Evolutionary conservation across 64 coral and sea anemone genomes (phyloP).

Genomic region (Dendronephthya gigantea): DNA sequence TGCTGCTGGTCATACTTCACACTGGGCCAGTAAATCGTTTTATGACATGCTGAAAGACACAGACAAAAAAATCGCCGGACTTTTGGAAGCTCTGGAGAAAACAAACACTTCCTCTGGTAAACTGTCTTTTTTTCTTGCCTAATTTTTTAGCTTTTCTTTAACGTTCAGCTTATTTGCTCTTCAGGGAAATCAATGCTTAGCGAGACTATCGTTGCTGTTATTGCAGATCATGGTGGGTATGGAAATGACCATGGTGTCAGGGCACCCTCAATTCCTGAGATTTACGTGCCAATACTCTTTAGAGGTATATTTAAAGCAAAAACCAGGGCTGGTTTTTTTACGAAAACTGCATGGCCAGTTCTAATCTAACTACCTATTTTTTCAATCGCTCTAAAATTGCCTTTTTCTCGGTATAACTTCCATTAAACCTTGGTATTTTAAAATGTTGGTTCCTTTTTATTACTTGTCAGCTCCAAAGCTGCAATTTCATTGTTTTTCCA

Average conservation of each 20-base stretch:
- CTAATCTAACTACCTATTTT: no score
- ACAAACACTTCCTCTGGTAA: constrained; percentile 5
- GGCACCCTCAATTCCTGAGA: neutral
- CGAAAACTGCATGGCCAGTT: no score
- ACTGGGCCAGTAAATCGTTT: neutral
- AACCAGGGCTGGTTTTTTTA: no score
- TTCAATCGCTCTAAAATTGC: no score
- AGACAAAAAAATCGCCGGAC: neutral
- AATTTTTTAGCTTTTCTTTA: no score
- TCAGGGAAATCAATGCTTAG: neutral
- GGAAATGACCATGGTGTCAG: neutral
- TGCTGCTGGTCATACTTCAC: neutral
- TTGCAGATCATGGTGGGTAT: neutral
- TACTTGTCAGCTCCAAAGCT: no score
- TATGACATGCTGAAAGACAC: constrained; percentile 3
- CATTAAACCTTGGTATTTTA: no score
- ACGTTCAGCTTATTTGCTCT: neutral
- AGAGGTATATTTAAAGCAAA: neutral
- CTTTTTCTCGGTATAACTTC: no score
- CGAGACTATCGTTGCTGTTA: neutral
- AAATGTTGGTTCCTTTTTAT: no score
- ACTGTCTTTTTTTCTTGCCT: no score
- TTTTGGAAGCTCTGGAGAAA: neutral
- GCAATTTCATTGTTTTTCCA: no score
- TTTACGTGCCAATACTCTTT: neutral